Evolutionary conservation across 2,888 invertebrate species (phyloP).

Genomic region (Ophraella communa): DNA sequence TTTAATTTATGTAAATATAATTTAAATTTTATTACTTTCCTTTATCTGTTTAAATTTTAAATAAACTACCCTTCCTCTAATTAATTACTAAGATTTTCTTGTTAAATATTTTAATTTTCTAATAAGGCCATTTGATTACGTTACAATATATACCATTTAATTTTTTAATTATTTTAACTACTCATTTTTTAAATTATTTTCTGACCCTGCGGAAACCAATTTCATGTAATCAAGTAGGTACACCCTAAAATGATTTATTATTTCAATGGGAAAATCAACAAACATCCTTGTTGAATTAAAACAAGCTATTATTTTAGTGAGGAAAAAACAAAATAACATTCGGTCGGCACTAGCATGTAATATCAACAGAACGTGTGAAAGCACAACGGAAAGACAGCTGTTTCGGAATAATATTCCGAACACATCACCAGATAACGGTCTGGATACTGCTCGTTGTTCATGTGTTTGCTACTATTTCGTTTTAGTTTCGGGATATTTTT

Average conservation of each 20-base stretch:
- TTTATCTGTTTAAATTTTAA: too few relatives aligned
- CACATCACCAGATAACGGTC: conserved; percentile 22
- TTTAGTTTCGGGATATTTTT: not conserved
- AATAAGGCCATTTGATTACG: too few relatives aligned
- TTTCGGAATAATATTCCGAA: conserved; percentile 48
- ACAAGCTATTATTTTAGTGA: conserved; percentile 29
- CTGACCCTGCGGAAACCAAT: not conserved
- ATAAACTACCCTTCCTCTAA: too few relatives aligned
- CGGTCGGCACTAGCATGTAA: conserved; percentile 45
- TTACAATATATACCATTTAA: too few relatives aligned
- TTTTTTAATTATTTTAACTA: too few relatives aligned
- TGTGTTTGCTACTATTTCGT: not conserved
- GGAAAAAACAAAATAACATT: conserved; percentile 33
- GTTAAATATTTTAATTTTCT: too few relatives aligned
- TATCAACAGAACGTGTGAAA: conserved; percentile 56
- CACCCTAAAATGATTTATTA: conserved; percentile 26
- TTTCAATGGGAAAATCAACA: conserved; percentile 31
- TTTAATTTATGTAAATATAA: too few relatives aligned
- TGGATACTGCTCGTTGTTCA: conserved; percentile 10
- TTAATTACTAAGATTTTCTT: too few relatives aligned
- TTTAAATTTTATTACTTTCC: too few relatives aligned
- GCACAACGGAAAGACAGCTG: conserved; percentile 52
- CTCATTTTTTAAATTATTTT: too few relatives aligned
- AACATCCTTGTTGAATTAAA: conserved; percentile 30
- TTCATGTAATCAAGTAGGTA: conserved; percentile 5